Percentiles rank a stretch among this genome's conserved stretches.
Conservation (phyloP, 30 jellyfish, hydroid and myxozoan genomes). For the Aurelia sp. region DNA sequence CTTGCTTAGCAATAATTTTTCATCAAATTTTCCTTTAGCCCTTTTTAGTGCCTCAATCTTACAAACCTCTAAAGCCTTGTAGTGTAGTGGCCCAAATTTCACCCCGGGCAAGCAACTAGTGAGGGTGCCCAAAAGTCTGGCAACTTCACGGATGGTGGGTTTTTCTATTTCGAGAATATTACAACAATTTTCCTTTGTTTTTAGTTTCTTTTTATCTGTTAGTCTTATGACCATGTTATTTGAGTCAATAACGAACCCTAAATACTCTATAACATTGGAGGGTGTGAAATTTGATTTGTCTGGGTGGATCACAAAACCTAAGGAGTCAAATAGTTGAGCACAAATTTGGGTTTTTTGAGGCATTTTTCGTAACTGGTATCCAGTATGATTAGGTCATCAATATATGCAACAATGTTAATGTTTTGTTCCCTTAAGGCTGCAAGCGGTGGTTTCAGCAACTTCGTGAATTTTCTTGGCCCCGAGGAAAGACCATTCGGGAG, state of each 20-base stretch:
- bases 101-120: conserved; percentile 38
- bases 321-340: neutral
- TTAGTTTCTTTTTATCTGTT: neutral
- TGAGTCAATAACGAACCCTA: conserved; percentile 13
- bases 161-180: neutral
- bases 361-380: neutral
- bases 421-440: conserved; percentile 3
- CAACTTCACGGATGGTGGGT: conserved; percentile 7
- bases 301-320: conserved; percentile 29
- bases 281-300: conserved; percentile 23
- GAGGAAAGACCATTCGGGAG: conserved; percentile 26
- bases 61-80: conserved; percentile 31
- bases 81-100: conserved; percentile 42
- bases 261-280: conserved; percentile 7
- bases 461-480: conserved; percentile 32
- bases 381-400: neutral
- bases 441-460: conserved; percentile 19
- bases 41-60: conserved; percentile 28
- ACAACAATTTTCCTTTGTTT: neutral
- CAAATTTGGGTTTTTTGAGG: neutral
- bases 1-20: neutral
- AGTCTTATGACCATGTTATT: conserved; percentile 12
- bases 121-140: conserved; percentile 24
- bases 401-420: neutral
- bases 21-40: conserved; percentile 21